phyloP scores from a whole-genome alignment of 2,888 invertebrate genomes.

The Polydesmus complanatus region DNA sequence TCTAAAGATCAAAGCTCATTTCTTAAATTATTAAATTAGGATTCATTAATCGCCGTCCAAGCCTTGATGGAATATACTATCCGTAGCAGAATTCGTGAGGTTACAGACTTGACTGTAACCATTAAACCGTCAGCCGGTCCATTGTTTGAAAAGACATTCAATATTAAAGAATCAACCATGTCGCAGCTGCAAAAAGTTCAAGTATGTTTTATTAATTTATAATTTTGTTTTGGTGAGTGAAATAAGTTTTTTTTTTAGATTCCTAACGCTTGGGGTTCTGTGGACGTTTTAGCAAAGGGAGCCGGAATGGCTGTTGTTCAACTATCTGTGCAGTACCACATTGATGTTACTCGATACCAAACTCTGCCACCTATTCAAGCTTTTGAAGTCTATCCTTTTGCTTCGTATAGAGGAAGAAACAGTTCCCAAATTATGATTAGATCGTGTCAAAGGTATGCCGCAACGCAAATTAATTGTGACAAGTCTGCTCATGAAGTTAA shows the following conservation, averaged over 20 bases:
- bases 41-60: slow-evolving; percentile 74
- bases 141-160: slow-evolving; percentile 49
- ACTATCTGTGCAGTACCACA: slow-evolving; percentile 83
- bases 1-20: neutral
- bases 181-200: slow-evolving; percentile 64
- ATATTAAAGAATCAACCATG: slow-evolving; percentile 59
- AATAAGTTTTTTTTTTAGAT: slow-evolving; percentile 42
- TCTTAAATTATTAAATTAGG: slow-evolving; percentile 36
- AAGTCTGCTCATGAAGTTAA: neutral
- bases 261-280: slow-evolving; percentile 85
- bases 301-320: slow-evolving; percentile 89
- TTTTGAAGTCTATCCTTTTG: slow-evolving; percentile 62
- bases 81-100: slow-evolving; percentile 68
- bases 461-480: slow-evolving; percentile 1
- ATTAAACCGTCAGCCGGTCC: slow-evolving; percentile 70
- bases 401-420: slow-evolving; percentile 73
- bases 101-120: slow-evolving; percentile 59
- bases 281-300: slow-evolving; percentile 80
- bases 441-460: slow-evolving; percentile 66
- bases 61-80: slow-evolving; percentile 81
- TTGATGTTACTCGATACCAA: slow-evolving; percentile 68
- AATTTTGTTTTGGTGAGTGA: neutral
- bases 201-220: slow-evolving; percentile 32
- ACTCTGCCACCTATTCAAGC: slow-evolving; percentile 64
- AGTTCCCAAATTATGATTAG: slow-evolving; percentile 80